These are phyloP conservation scores for Phrynocephalus vlangalii DNA, from an alignment of 2,797 vertebrate species.

Conservation along the genomic window DNA sequence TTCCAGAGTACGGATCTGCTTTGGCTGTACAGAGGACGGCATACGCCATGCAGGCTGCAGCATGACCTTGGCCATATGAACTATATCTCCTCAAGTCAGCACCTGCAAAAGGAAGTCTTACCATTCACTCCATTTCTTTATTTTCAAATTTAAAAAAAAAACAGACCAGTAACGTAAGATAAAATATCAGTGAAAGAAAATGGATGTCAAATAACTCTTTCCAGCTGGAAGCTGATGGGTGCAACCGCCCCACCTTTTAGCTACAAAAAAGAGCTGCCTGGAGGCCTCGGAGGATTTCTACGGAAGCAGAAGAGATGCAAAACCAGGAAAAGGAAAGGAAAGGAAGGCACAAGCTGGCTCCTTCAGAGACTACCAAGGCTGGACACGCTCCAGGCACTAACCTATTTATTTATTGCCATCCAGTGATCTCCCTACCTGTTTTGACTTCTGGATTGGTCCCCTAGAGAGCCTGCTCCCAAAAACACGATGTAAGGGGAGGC, in stretches of 20 bases:
- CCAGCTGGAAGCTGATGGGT: not conserved
- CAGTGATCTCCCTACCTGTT: not conserved
- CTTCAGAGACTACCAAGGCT: fast-evolving
- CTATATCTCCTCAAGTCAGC: too few relatives aligned
- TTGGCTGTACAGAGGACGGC: not conserved
- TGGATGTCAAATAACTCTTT: not conserved
- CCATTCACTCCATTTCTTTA: conserved; percentile 72
- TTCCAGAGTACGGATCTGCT: too few relatives aligned
- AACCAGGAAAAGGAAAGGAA: not conserved
- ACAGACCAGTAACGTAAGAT: conserved; percentile 57
- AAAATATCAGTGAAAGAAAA: conserved; percentile 23
- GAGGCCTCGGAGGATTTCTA: conserved; percentile 17
- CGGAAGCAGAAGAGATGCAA: not conserved
- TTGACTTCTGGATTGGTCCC: not conserved
- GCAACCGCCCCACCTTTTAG: not conserved
- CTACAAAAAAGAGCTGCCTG: conserved; percentile 27
- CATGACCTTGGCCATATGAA: too few relatives aligned
- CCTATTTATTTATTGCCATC: conserved; percentile 10
- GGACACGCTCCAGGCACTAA: not conserved
- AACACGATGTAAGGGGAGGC: not conserved
- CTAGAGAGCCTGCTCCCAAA: too few relatives aligned
- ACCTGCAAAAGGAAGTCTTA: not conserved
- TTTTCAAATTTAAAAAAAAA: conserved; percentile 47
- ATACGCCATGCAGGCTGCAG: too few relatives aligned
- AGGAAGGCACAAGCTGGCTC: not conserved